Conservation (phyloP, 2,888 invertebrate species). For the Idaea dimidiata region DNA sequence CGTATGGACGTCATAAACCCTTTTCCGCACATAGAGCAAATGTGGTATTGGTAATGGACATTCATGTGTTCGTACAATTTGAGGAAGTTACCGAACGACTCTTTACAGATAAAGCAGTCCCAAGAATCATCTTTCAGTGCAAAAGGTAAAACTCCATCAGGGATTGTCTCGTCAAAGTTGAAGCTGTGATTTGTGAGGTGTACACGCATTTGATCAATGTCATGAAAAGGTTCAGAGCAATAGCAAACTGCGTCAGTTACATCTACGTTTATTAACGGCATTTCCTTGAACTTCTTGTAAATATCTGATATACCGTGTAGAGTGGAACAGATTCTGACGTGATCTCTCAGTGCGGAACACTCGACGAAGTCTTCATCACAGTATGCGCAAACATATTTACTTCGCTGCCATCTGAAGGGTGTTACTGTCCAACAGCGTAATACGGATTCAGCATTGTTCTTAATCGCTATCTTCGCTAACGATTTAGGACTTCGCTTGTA, state of each 20-base stretch:
- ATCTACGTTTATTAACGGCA: constrained; percentile 69
- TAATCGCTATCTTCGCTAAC: constrained; percentile 61
- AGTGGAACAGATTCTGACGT: constrained; percentile 52
- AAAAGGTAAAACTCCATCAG: constrained; percentile 69
- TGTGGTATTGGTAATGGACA: constrained; percentile 68
- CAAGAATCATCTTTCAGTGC: constrained; percentile 61
- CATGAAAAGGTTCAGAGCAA: constrained; percentile 44
- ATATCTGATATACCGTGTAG: constrained; percentile 59
- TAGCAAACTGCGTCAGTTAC: constrained; percentile 55
- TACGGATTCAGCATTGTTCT: constrained; percentile 63
- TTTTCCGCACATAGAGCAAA: constrained; percentile 69
- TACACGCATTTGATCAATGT: constrained; percentile 51
- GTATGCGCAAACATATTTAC: constrained; percentile 67
- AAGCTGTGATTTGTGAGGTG: constrained; percentile 60
- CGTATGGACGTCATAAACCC: constrained; percentile 70
- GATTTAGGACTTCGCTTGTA: constrained; percentile 64
- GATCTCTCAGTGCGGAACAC: constrained; percentile 51
- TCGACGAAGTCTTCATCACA: constrained; percentile 66
- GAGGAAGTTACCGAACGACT: constrained; percentile 65
- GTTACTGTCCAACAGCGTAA: constrained; percentile 63
- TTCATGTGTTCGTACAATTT: constrained; percentile 75
- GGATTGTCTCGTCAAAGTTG: constrained; percentile 51
- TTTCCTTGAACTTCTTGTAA: constrained; percentile 70
- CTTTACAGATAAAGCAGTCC: constrained; percentile 60
- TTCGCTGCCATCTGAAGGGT: constrained; percentile 70